Conservation (phyloP, 2,113 vertebrate species). For the Pantherophis guttatus region DNA sequence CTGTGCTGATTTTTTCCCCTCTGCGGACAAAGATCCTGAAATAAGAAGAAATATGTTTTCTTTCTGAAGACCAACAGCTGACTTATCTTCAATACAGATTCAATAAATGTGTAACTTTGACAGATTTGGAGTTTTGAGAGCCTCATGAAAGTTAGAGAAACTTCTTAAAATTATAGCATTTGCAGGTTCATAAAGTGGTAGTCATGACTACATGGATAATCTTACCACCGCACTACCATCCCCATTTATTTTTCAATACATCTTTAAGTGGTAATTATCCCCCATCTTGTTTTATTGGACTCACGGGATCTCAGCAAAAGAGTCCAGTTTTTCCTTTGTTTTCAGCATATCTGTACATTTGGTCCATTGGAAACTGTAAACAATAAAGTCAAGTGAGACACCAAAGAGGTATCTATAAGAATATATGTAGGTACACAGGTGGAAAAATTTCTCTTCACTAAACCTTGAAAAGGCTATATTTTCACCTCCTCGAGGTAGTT, state of each 20-base stretch:
- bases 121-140: not conserved
- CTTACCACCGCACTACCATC: not conserved
- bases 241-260: not conserved
- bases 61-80: not conserved
- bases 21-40: not conserved
- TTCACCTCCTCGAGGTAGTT: not conserved
- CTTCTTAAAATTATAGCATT: not conserved
- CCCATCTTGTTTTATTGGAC: not conserved
- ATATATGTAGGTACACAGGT: not conserved
- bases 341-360: not conserved
- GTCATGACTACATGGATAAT: not conserved
- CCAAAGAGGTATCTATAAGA: not conserved
- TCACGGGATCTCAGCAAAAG: not conserved
- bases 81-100: not conserved
- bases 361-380: not conserved
- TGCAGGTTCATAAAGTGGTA: not conserved
- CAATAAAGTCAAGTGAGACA: not conserved
- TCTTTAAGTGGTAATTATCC: not conserved
- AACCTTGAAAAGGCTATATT: not conserved
- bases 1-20: not conserved
- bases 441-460: not conserved
- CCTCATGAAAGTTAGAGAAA: not conserved
- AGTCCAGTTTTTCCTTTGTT: not conserved
- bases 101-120: not conserved
- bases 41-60: not conserved